Base-by-base conservation (phyloP, 1,140 invertebrate species). In the Calliphora vicina region DNA sequence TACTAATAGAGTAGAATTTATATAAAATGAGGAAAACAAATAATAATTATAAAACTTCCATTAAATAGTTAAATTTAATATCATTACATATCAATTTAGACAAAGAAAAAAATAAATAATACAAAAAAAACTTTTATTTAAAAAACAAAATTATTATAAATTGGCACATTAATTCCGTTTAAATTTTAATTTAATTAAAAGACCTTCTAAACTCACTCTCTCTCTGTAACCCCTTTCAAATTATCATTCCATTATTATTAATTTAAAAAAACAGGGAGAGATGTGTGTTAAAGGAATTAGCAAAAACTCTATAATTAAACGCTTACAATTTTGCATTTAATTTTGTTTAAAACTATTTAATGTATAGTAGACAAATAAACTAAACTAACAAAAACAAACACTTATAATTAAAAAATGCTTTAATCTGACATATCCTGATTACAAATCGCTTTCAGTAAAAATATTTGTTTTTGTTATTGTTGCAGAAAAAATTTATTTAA, bases 391-490 rank as follows among this genome's bases (percentile, higher is more conserved):
- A 57, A 17, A n/a, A 15, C 1, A 57, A 3, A 17, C 15, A n/a
- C n/a, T n/a, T n/a, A n/a, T n/a, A 57, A 57, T 1, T 57, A 57
- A 57, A 57, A n/a, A 57, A 57, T 35, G 73, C 73, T 76, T 76
- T 76, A 76, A 57, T 57, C 50, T 57, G 15, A 76, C 73, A 76
- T 76, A 76, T 76, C 73, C 29, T 76, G 73, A 76, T 76, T 76
- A 76, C 27, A 80, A 80, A 76, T 76, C 73, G 73, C 27, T 29
- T 76, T 76, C 9, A 76, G 35, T 17, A 81, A 67, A 81, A 67
- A 82, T 61, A 73, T 26, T 73, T 57, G 50, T 57, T 57, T 57
- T 57, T 57, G n/a, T 35, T 35, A 35, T 35, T 35, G 10, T 35
- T 35, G 35, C 35, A 5, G 6, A 35, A 8, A 35, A 10, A 35